phyloP scores from a whole-genome alignment of 2,888 invertebrate genomes.

The Diaperis boleti region DNA sequence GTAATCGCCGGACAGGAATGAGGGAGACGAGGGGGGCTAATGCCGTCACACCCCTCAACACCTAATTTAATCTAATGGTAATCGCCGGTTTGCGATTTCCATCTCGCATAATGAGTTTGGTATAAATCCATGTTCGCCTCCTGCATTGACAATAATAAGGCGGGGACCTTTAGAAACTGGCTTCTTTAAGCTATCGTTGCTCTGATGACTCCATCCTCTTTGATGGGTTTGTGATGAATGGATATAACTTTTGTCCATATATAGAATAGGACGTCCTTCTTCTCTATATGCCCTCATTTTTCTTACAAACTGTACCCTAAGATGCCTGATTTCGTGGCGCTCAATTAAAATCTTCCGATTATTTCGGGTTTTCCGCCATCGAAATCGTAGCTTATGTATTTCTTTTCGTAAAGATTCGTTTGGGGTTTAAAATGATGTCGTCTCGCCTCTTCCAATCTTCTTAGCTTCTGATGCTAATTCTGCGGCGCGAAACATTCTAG shows the following conservation, averaged over 20 bases:
- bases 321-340: neutral
- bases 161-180: conserved; percentile 5
- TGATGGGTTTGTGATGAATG: neutral
- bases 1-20: conserved; percentile 5
- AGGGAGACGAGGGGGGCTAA: too few relatives aligned
- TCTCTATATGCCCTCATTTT: conserved; percentile 9
- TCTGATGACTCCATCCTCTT: conserved; percentile 3
- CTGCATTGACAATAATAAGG: conserved; percentile 12
- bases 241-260: conserved; percentile 9
- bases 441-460: too few relatives aligned
- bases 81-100: neutral
- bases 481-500: too few relatives aligned
- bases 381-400: too few relatives aligned
- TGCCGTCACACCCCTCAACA: neutral
- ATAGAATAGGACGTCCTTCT: conserved; percentile 13
- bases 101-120: too few relatives aligned
- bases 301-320: conserved; percentile 10
- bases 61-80: too few relatives aligned
- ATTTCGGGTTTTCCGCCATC: neutral
- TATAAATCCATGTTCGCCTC: conserved; percentile 10
- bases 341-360: conserved; percentile 8
- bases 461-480: too few relatives aligned
- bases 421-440: too few relatives aligned
- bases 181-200: neutral
- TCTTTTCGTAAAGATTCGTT: too few relatives aligned